phyloP scores from a whole-genome alignment of 2,888 invertebrate species.

The Ectemnius cavifrons region DNA sequence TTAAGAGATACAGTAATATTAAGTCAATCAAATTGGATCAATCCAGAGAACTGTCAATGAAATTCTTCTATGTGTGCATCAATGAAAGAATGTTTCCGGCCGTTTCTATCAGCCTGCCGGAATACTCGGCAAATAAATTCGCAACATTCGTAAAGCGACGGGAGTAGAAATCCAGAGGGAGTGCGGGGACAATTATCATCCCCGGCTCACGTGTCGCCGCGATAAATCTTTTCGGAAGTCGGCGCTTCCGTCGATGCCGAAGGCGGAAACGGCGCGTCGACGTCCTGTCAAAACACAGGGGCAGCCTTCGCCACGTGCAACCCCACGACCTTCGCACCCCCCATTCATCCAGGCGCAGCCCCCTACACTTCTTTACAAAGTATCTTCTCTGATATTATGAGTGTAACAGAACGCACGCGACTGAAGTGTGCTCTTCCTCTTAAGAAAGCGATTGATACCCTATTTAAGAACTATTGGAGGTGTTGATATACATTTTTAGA shows the following conservation, averaged over 20 bases:
- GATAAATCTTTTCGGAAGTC: conserved; percentile 70
- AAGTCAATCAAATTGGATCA: no score
- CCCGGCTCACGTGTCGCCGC: conserved; percentile 63
- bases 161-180: conserved; percentile 23
- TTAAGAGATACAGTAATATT: no score
- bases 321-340: conserved; percentile 68
- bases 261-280: conserved; percentile 70
- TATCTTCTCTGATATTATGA: conserved; percentile 15
- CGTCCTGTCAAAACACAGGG: conserved; percentile 75
- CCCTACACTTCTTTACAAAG: conserved; percentile 37
- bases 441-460: not conserved
- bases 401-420: conserved; percentile 41
- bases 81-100: no score
- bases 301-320: conserved; percentile 70
- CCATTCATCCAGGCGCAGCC: conserved; percentile 33
- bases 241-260: conserved; percentile 51
- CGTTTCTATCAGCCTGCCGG: no score
- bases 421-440: conserved; percentile 28
- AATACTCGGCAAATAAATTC: not conserved
- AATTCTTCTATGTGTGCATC: no score
- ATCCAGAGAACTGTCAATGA: no score
- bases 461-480: no score
- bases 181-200: conserved; percentile 63
- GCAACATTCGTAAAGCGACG: conserved; percentile 8
- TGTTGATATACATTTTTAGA: no score